These are phyloP conservation scores for Botia kubotai DNA, from an alignment of 2,797 vertebrate genomes.

Conservation along the genomic window DNA sequence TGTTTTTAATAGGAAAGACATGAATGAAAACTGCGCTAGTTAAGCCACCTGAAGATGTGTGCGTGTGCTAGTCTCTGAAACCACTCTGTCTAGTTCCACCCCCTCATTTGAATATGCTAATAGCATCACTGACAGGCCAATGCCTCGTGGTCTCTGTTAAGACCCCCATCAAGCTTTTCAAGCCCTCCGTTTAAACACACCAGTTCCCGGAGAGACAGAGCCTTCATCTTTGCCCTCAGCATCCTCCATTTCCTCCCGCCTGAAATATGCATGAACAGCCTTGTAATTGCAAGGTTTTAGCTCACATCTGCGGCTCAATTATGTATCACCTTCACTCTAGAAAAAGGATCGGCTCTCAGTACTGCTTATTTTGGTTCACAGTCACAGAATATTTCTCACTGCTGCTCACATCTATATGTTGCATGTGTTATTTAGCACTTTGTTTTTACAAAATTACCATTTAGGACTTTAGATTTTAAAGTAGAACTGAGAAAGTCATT, in stretches of 20 bases:
- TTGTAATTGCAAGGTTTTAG: conserved; percentile 69
- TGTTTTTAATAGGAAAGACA: no score
- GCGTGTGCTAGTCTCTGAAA: conserved; percentile 50
- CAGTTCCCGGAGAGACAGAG: background rate
- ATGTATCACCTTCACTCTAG: background rate
- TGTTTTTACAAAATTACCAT: background rate
- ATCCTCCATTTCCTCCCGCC: conserved; percentile 30
- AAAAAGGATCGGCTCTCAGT: background rate
- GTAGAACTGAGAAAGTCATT: background rate
- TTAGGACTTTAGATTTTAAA: background rate
- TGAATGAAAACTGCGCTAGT: no score
- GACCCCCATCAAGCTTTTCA: conserved; percentile 29
- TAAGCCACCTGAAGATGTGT: background rate
- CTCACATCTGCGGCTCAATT: conserved; percentile 48
- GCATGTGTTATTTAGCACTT: background rate
- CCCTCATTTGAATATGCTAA: conserved; percentile 54
- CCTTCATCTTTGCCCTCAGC: conserved; percentile 17
- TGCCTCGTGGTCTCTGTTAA: conserved; percentile 48
- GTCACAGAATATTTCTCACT: background rate
- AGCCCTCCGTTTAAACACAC: background rate
- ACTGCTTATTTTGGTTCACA: background rate
- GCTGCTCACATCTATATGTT: background rate
- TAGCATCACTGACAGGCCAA: conserved; percentile 61
- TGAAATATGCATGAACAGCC: conserved; percentile 75
- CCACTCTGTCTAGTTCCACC: conserved; percentile 55